A percentile compares a stretch with the other conserved stretches of the same genome.
Conservation (phyloP, 2,888 invertebrate genomes). For the Agrotis clavis region DNA sequence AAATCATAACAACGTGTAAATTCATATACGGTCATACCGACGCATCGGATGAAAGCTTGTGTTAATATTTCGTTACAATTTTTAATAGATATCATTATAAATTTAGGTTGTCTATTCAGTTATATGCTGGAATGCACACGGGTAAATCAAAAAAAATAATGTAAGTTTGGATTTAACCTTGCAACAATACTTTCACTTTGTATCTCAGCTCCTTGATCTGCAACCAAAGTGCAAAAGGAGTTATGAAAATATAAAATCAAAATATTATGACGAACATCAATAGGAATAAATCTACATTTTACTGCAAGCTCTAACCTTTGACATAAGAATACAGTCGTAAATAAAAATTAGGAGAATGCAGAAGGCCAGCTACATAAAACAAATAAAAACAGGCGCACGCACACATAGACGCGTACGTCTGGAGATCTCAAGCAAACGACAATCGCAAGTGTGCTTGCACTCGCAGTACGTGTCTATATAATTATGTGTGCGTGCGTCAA, state of each 20-base stretch:
- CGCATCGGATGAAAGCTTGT: too few species aligned
- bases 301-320: conserved; percentile 29
- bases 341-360: conserved; percentile 12
- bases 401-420: neutral
- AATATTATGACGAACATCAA: conserved; percentile 9
- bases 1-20: too few species aligned
- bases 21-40: too few species aligned
- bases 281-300: conserved; percentile 12
- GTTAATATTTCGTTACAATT: too few species aligned
- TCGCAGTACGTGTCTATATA: too few species aligned
- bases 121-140: too few species aligned
- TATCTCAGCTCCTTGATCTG: neutral
- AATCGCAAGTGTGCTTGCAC: too few species aligned
- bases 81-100: too few species aligned
- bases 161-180: neutral
- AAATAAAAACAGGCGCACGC: neutral
- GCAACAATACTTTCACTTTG: neutral
- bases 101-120: neutral
- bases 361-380: neutral
- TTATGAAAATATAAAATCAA: conserved; percentile 17
- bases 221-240: conserved; percentile 5
- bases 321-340: conserved; percentile 24
- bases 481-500: too few species aligned
- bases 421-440: neutral
- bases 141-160: too few species aligned